phyloP scores from a whole-genome alignment of 2,888 invertebrate species.

The Ischnus inquisitorius region DNA sequence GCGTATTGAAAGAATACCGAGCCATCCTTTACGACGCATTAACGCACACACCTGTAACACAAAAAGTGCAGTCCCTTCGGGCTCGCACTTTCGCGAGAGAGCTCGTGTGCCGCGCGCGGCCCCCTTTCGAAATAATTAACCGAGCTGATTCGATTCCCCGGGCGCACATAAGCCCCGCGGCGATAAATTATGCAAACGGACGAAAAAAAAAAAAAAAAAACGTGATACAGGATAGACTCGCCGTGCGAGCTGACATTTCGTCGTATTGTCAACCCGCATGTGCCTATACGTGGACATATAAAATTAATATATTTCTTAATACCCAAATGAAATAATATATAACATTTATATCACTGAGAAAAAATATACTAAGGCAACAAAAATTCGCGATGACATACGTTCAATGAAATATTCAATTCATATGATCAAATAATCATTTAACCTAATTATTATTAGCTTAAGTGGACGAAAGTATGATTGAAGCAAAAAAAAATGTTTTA shows the following conservation, averaged over 20 bases:
- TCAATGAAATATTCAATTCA: no score
- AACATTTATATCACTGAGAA: no score
- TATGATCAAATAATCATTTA: no score
- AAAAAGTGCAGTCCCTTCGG: conserved; percentile 58
- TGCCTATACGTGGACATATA: conserved; percentile 25
- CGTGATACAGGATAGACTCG: not conserved
- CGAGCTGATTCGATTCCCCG: conserved; percentile 21
- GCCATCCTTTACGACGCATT: conserved; percentile 22
- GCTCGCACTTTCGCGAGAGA: conserved; percentile 27
- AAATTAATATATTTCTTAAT: conserved; percentile 59
- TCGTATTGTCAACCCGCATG: conserved; percentile 20
- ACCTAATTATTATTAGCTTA: no score
- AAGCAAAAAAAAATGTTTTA: no score
- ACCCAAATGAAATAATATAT: no score
- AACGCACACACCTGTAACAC: conserved; percentile 45
- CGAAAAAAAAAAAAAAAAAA: not conserved
- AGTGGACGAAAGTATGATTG: no score
- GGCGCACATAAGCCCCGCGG: conserved; percentile 5
- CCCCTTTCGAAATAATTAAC: conserved; percentile 60
- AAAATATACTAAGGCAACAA: no score
- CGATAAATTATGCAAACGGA: conserved; percentile 3
- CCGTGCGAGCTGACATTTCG: conserved; percentile 25
- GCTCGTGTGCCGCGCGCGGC: not conserved
- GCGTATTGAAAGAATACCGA: conserved; percentile 4
- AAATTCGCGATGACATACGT: no score